Base-by-base conservation (phyloP, 1,140 invertebrate species). In the Drosophila tsacasi region DNA sequence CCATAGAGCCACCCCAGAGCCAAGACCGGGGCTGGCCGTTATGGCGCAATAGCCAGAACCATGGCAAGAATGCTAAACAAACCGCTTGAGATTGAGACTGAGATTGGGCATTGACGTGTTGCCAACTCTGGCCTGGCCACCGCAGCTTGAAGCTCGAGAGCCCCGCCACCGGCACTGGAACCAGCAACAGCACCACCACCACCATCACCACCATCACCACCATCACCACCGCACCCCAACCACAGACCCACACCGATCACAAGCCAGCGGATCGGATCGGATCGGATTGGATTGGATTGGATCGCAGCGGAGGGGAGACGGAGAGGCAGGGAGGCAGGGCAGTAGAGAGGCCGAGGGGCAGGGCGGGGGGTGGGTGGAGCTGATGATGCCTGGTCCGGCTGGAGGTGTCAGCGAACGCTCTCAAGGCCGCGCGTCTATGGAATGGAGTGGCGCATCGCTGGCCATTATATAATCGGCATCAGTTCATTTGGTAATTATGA, bases 51-150 rank as follows among this genome's bases (percentile, higher is more conserved):
- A 82, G 74, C 67, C 63, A 68, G 66, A 68, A 68, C 27, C 66
- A 52, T 47, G 81, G 75, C 82, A 78, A 85, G 82, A 85, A 85
- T 85, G 82, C 78, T 85, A 85, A 85, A 69, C 83, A 81, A 81
- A 67, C 82, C 44, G 78, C 68, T 84, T 72, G 66, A 82, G 52
- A 71, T 68, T 54, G 61, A 23, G 65, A 15, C 39, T 39, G 15
- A 59, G 47, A 69, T 67, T 67, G 63, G 47, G 66, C 75, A 52
- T 46, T 47, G 79, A 82, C 35, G 71, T 80, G 79, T 81, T 81
- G 79, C 64, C 78, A 71, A 75, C 71, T 59, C 63, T 67, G 66
- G 66, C 21, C 62, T 27, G 66, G 66, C 23, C 65, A 68, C 59
- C 44, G 44, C 15, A 35, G 21, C 61, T 62, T 47, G 15, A 46